Evolutionary conservation across 1,140 invertebrate species (phyloP).

Genomic region (Tribolium madens): DNA sequence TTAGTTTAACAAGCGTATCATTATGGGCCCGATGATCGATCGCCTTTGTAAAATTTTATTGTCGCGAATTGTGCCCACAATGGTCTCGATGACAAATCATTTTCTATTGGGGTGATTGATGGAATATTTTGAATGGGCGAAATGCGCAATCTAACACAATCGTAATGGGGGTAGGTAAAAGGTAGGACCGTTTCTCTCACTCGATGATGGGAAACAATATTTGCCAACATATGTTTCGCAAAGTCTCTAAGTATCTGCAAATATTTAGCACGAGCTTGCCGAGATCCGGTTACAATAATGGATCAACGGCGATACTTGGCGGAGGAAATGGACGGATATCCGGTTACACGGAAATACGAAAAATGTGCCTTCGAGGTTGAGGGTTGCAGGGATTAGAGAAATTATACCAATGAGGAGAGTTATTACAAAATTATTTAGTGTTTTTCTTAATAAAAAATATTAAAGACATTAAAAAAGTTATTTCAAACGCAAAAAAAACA

Average conservation of each 20-base stretch:
- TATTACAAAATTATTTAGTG: no score
- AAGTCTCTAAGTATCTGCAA: conserved; percentile 58
- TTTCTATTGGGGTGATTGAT: conserved; percentile 45
- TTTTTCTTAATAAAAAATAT: no score
- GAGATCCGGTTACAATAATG: conserved; percentile 55
- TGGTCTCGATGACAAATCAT: conserved; percentile 43
- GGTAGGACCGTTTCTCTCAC: conserved; percentile 8
- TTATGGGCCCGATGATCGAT: conserved; percentile 49
- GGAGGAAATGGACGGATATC: conserved; percentile 27
- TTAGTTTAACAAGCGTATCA: conserved; percentile 49
- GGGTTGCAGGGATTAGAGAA: no score
- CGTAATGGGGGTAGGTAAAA: conserved; percentile 5
- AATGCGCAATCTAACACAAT: conserved; percentile 34
- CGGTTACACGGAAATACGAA: background rate
- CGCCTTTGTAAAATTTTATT: conserved; percentile 25
- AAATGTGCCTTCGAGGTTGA: no score
- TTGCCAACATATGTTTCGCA: conserved; percentile 60
- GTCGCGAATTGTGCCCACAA: conserved; percentile 14
- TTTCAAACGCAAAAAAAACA: no score
- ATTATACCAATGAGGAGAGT: no score
- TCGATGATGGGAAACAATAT: conserved; percentile 47
- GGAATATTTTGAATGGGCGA: conserved; percentile 40
- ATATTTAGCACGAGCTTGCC: conserved; percentile 55
- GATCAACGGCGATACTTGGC: conserved; percentile 33
- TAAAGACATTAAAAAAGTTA: no score